Conservation (phyloP, 2,113 vertebrate genomes). For the Brachypteracias leptosomus region DNA sequence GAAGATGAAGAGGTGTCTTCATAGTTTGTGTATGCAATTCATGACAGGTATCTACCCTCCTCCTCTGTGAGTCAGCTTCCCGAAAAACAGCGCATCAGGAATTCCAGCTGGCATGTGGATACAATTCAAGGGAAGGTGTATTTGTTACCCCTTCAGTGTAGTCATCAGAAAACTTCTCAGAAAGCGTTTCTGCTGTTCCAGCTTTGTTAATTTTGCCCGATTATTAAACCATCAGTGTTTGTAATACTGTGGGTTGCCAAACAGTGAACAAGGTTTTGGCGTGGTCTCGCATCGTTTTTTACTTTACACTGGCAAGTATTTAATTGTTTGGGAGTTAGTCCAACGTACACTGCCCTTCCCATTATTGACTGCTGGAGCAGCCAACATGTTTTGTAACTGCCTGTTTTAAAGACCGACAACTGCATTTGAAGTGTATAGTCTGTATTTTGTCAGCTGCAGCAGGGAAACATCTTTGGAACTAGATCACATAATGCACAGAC, state of each 20-base stretch:
- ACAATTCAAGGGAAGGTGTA: not conserved
- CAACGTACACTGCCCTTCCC: slow-evolving; percentile 60
- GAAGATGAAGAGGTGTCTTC: not conserved
- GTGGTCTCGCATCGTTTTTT: not conserved
- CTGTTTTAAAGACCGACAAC: slow-evolving; percentile 47
- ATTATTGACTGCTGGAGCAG: slow-evolving; percentile 56
- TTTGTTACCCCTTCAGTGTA: slow-evolving; percentile 13
- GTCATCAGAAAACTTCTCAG: slow-evolving; percentile 23
- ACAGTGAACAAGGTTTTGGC: slow-evolving; percentile 55
- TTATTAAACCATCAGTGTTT: slow-evolving; percentile 60
- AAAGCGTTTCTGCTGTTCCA: slow-evolving; percentile 19
- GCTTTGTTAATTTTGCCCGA: slow-evolving; percentile 4
- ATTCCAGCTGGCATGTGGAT: not conserved
- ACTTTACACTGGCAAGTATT: slow-evolving; percentile 62
- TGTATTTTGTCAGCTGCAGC: slow-evolving; percentile 68
- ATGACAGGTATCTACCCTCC: not conserved
- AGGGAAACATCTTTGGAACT: slow-evolving; percentile 57
- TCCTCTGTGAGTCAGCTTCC: slow-evolving; percentile 21
- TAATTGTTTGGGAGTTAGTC: slow-evolving; percentile 65
- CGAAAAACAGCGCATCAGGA: not conserved
- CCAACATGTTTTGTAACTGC: slow-evolving; percentile 60
- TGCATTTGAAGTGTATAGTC: slow-evolving; percentile 60
- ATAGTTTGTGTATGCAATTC: not conserved
- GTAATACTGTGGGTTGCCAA: slow-evolving; percentile 47
- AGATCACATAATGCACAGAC: slow-evolving; percentile 57